Percentiles rank a stretch among this genome's conserved stretches.
Evolutionary conservation across 92 coral and sea anemone genomes (phyloP).

Genomic region (Bergia sp.): DNA sequence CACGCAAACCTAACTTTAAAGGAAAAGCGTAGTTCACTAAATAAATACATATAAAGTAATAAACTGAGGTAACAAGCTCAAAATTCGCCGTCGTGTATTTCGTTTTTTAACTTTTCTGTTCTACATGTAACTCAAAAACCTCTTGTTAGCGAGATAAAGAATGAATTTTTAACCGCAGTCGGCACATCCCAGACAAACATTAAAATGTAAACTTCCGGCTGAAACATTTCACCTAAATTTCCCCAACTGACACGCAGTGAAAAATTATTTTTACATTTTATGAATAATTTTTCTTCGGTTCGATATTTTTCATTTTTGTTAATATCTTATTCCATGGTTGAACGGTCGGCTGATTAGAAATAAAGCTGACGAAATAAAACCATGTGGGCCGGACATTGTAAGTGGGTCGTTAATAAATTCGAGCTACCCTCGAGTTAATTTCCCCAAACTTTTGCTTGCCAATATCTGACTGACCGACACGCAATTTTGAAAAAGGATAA

Average conservation of each 20-base stretch:
- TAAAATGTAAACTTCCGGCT: background rate
- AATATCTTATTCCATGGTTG: background rate
- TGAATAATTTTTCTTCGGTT: background rate
- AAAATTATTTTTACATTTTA: too few relatives aligned
- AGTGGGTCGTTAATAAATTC: background rate
- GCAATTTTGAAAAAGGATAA: background rate
- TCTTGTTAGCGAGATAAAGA: background rate
- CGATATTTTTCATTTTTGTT: too few relatives aligned
- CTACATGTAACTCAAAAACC: background rate
- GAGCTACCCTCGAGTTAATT: background rate
- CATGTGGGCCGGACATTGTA: background rate
- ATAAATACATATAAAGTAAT: too few relatives aligned
- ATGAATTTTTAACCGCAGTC: background rate
- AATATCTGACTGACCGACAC: background rate
- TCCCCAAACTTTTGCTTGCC: background rate
- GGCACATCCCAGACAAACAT: background rate
- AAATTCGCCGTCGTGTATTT: too few relatives aligned
- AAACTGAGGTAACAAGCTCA: too few relatives aligned
- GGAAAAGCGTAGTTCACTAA: too few relatives aligned
- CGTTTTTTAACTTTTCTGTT: too few relatives aligned
- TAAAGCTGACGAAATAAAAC: background rate
- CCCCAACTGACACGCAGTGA: background rate
- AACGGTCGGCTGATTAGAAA: background rate
- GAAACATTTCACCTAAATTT: too few relatives aligned
- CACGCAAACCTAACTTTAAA: too few relatives aligned